Conservation (phyloP, 1,140 invertebrate species). For the Euborellia annulipes region DNA sequence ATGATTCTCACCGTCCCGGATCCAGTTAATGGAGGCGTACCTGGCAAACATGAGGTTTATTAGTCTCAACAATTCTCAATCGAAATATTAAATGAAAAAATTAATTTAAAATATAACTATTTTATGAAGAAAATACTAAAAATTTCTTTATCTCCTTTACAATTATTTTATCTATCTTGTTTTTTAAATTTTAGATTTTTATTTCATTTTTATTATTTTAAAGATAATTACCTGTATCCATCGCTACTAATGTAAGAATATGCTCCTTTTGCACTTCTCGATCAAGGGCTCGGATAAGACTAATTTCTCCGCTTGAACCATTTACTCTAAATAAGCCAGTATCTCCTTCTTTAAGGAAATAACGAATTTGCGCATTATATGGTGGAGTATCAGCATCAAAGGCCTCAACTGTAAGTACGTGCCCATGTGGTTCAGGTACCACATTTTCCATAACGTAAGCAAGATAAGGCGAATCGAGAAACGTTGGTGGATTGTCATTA, state of each 20-base stretch:
- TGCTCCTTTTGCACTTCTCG: slow-evolving; percentile 69
- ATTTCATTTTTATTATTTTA: neutral
- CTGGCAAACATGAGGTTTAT: slow-evolving; percentile 38
- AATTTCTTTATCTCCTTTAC: no score
- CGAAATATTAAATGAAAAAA: slow-evolving; percentile 1
- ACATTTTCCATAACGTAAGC: slow-evolving; percentile 87
- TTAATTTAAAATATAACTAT: no score
- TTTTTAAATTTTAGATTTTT: no score
- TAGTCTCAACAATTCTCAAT: no score
- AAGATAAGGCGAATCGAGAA: slow-evolving; percentile 77
- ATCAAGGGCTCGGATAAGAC: slow-evolving; percentile 61
- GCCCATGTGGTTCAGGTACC: slow-evolving; percentile 55
- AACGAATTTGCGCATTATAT: slow-evolving; percentile 75
- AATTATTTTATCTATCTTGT: no score
- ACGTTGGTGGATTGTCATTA: slow-evolving; percentile 88
- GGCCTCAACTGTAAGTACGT: slow-evolving; percentile 59
- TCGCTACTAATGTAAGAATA: slow-evolving; percentile 67
- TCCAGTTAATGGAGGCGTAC: slow-evolving; percentile 74
- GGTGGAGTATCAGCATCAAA: slow-evolving; percentile 82
- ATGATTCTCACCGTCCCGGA: slow-evolving; percentile 72
- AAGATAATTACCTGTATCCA: slow-evolving; percentile 69
- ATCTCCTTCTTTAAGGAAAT: slow-evolving; percentile 84
- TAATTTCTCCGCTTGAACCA: slow-evolving; percentile 74
- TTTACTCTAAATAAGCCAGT: slow-evolving; percentile 77
- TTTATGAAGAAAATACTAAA: no score